These are phyloP conservation scores for Nemopilema nomurai DNA, from an alignment of 30 jellyfish, hydroid and myxozoan genomes.

Conservation along the genomic window DNA sequence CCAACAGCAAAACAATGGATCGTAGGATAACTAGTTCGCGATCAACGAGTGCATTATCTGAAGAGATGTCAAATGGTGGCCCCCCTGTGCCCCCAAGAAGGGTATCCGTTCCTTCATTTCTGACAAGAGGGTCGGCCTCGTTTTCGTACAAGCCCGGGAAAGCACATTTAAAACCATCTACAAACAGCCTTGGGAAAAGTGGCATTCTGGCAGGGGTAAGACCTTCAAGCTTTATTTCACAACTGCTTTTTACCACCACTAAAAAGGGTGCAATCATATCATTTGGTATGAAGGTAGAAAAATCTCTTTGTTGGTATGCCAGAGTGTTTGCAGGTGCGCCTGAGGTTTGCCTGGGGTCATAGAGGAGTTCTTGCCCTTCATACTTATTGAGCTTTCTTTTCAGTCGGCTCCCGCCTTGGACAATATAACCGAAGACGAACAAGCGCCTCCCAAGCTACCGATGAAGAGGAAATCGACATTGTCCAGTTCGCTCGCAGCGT, in stretches of 20 bases:
- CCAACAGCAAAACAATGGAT: constrained; percentile 40
- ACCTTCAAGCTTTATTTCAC: not conserved
- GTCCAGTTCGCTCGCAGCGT: constrained; percentile 29
- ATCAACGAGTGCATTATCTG: constrained; percentile 51
- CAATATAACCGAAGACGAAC: constrained; percentile 79
- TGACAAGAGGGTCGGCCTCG: constrained; percentile 53
- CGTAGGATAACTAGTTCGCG: constrained; percentile 44
- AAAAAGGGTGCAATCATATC: too few species aligned
- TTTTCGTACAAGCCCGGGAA: constrained; percentile 36
- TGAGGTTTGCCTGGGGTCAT: too few species aligned
- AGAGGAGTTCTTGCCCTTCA: not conserved
- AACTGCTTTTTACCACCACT: not conserved
- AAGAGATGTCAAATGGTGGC: constrained; percentile 42
- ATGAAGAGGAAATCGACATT: constrained; percentile 67
- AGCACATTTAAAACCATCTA: constrained; percentile 3
- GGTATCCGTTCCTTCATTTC: constrained; percentile 27
- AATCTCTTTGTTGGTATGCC: too few species aligned
- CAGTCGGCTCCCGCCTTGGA: constrained; percentile 98
- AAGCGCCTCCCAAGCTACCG: constrained; percentile 85
- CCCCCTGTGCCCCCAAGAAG: constrained; percentile 71
- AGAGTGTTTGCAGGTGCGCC: too few species aligned
- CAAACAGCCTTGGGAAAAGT: constrained; percentile 17
- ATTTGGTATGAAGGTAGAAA: too few species aligned
- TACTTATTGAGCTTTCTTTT: not conserved
- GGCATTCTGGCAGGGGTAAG: constrained; percentile 40